Base-by-base conservation (phyloP, 2,113 vertebrate species). In the Sigmodon hispidus region DNA sequence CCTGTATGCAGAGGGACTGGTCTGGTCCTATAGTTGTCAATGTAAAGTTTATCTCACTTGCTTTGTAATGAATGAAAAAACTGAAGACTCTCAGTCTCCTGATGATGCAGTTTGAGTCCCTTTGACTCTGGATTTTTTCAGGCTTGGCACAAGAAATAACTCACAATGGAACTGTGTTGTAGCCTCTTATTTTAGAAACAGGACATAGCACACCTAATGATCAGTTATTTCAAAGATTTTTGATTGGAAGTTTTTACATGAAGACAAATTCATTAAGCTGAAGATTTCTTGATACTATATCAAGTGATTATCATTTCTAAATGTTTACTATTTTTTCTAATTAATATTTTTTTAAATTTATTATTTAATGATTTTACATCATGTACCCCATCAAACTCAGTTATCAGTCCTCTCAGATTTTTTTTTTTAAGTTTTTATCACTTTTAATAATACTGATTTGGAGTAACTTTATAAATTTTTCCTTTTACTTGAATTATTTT, bases 391-490 rank as follows among this genome's bases (percentile, higher is more conserved):
- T n/a, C n/a, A n/a, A n/a, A n/a, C n/a, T n/a, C n/a, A n/a, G n/a
- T n/a, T n/a, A n/a, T n/a, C n/a, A n/a, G n/a, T n/a, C n/a, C n/a
- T n/a, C n/a, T n/a, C n/a, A n/a, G n/a, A n/a, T n/a, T n/a, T n/a
- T n/a, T n/a, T n/a, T n/a, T n/a, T n/a, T n/a, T n/a, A n/a, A n/a
- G n/a, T 57, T 57, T 96, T 73, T 40, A 24, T 87, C 50, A 76
- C 45, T 76, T 55, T 80, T 80, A 55, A 52, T 79, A 77, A 87
- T 94, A 24, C 29, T 40, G 9, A 94, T 45, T 90, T 92, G 48
- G 92, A 92, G 59, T 96, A 48, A 36, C 57, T 48, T 87, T 45
- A 72, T 94, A 88, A 92, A 72, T 92, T 95, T 94, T 55, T 15
- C 36, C 34, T 24, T 40, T 87, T 95, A 19, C 84, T 81, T n/a